Percentiles rank a stretch among this genome's conserved stretches.
phyloP scores from a whole-genome alignment of 2,888 invertebrate genomes.

The Scaptomyza caliginosa region DNA sequence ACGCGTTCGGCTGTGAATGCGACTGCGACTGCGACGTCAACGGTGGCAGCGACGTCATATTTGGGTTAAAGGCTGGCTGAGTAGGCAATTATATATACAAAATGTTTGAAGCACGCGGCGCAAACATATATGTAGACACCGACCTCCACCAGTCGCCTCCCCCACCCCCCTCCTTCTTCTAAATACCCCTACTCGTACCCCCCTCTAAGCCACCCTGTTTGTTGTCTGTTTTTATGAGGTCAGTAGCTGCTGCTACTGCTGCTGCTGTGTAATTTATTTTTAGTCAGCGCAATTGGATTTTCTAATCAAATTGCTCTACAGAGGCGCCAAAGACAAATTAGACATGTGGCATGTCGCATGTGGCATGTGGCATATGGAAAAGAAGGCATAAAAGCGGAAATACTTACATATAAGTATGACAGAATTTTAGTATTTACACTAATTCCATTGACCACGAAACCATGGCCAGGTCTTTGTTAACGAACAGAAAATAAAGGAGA shows the following conservation, averaged over 20 bases:
- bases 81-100: conserved; percentile 56
- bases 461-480: conserved; percentile 1
- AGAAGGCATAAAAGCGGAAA: conserved; percentile 5
- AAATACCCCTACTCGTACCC: background rate
- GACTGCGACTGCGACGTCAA: conserved; percentile 9
- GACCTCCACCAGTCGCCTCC: too few species aligned
- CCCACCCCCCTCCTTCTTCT: too few species aligned
- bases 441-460: conserved; percentile 2
- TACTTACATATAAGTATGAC: background rate
- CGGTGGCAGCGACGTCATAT: conserved; percentile 54
- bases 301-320: conserved; percentile 40
- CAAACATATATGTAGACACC: background rate
- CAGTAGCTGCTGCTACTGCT: conserved; percentile 48
- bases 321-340: conserved; percentile 24
- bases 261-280: conserved; percentile 61
- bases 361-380: conserved; percentile 15
- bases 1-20: background rate
- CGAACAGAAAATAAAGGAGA: background rate
- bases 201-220: conserved; percentile 10
- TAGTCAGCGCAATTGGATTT: conserved; percentile 61
- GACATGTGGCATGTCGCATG: conserved; percentile 18
- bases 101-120: conserved; percentile 45
- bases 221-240: conserved; percentile 58
- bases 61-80: conserved; percentile 67
- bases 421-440: conserved; percentile 7